A percentile compares a stretch with the other conserved stretches of the same genome.
Evolutionary conservation across 1,140 invertebrate genomes (phyloP).

Genomic region (Meloidogyne hapla): DNA sequence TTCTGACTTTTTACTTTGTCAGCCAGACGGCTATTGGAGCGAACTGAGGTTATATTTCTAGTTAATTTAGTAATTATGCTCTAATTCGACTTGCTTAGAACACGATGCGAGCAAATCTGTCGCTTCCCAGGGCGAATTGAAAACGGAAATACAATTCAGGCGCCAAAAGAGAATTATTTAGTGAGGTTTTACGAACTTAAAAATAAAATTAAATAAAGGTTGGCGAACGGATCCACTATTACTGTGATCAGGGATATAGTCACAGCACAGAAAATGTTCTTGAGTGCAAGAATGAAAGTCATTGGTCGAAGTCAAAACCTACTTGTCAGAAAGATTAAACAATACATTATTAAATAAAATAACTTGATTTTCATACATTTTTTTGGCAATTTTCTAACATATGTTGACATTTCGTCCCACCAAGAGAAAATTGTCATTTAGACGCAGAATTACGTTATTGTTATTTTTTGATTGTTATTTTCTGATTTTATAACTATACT

Average conservation of each 20-base stretch:
- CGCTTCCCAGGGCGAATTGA: conserved; percentile 37
- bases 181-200: not conserved
- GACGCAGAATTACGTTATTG: no score
- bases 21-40: conserved; percentile 43
- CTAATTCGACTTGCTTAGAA: not conserved
- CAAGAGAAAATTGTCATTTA: no score
- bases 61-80: not conserved
- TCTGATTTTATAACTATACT: no score
- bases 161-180: conserved; percentile 35
- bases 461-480: no score
- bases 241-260: conserved; percentile 32
- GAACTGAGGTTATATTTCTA: conserved; percentile 2
- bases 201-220: conserved; percentile 6
- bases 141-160: conserved; percentile 41
- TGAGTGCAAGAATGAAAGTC: conserved; percentile 38
- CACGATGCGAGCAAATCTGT: conserved; percentile 41
- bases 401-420: no score
- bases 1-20: conserved; percentile 52
- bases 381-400: no score
- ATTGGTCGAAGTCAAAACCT: conserved; percentile 37
- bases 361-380: no score
- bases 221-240: conserved; percentile 49
- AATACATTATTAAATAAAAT: no score
- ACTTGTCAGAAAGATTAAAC: conserved; percentile 20
- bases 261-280: conserved; percentile 45